Conservation (phyloP, 2,113 vertebrate genomes). For the Cheirogaleus medius region DNA sequence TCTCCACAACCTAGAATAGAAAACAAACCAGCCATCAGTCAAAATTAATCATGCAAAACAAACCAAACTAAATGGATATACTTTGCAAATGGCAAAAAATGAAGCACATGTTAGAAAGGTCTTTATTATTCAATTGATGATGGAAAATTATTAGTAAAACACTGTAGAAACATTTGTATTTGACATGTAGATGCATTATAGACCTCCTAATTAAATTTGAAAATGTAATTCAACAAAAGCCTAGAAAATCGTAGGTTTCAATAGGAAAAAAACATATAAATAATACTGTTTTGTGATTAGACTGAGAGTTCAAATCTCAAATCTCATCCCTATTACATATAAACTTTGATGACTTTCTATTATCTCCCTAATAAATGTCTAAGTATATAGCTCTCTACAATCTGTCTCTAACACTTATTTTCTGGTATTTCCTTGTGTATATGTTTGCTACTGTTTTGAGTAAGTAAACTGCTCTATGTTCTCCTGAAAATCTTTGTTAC, state of each 20-base stretch:
- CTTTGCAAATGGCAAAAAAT: conserved; percentile 60
- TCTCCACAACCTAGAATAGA: conserved; percentile 96
- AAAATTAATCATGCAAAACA: conserved; percentile 71
- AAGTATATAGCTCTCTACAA: not conserved
- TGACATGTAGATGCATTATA: not conserved
- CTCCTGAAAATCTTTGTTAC: not conserved
- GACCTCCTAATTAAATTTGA: conserved; percentile 68
- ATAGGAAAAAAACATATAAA: conserved; percentile 59
- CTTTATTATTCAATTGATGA: conserved; percentile 59
- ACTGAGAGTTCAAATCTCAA: not conserved
- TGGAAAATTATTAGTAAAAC: conserved; percentile 60
- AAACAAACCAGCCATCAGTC: conserved; percentile 84
- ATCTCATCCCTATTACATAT: not conserved
- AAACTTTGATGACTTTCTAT: not conserved
- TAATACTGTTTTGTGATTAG: not conserved
- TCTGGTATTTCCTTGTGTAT: not conserved
- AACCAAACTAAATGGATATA: conserved; percentile 38
- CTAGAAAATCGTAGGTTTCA: conserved; percentile 49
- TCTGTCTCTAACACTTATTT: not conserved
- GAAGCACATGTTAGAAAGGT: conserved; percentile 17
- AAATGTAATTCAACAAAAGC: conserved; percentile 46
- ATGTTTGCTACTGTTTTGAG: not conserved
- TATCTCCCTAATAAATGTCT: not conserved
- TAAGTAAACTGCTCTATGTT: not conserved
- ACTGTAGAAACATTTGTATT: conserved; percentile 48